Evolutionary conservation across 2,797 vertebrate genomes (phyloP), one percentile per base, ranked within the genome.

Genomic region (Liparis tanakae): DNA sequence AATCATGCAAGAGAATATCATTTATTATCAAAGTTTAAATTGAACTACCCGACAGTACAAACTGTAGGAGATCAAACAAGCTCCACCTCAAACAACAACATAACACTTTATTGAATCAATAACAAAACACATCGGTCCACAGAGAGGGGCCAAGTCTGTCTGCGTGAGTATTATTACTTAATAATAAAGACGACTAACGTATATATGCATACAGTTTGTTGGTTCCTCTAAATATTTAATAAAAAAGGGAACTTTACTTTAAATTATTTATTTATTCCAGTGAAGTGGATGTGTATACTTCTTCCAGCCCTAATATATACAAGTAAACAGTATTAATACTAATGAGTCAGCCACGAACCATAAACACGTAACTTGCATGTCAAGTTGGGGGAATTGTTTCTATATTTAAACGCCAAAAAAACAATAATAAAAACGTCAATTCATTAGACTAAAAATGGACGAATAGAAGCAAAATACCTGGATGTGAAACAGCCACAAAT

Each of bases 381-480:
- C 33, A 48, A 1, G 55, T 30, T 12, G 44, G 17, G 15, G 17
- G 7, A 46, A 18, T 18, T 6, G 0, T 39, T 15, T 61, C 3
- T 30, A 30, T 30, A 30, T 30, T 30, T 30, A 30, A 30, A 30
- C 56, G 50, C 25, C 8, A n/a, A n/a, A 30, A 36, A 30, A 55
- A 14, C 12, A 48, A 53, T 25, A 37, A 36, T 43, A 2, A 1
- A 79, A 68, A 65, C 67, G 15, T 66, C 67, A 51, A 65, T 46
- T 57, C 14, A 30, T 1, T 5, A n/a, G 4, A 8, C 20, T 15
- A 54, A 9, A 2, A 1, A 5, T 5, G 20, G 37, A 48, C 20
- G 17, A 18, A 65, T 22, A 7, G 1, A 2, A 14, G 20, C 1
- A 34, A 34, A 46, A 70, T 46, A 59, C 56, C 39, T 22, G 15